Percentiles rank a stretch among this genome's conserved stretches.
phyloP scores from a whole-genome alignment of 2,113 vertebrate genomes.

The Chlamydotis undulata region DNA sequence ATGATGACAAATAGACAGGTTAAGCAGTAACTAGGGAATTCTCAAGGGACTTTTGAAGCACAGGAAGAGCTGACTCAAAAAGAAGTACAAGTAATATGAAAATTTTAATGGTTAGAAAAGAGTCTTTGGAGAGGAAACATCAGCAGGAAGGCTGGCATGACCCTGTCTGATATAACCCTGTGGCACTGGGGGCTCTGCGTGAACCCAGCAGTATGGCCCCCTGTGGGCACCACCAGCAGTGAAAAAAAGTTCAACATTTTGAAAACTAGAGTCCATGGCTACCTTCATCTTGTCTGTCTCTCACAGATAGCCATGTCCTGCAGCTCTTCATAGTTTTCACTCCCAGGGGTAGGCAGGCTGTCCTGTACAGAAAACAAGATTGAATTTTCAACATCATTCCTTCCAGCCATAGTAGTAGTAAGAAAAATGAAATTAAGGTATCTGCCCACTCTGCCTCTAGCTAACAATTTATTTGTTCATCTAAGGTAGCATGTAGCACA shows the following conservation, averaged over 20 bases:
- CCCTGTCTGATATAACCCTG: background rate
- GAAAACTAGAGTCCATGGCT: background rate
- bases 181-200: fast-evolving
- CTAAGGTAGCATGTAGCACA: background rate
- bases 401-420: background rate
- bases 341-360: background rate
- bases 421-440: background rate
- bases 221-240: background rate
- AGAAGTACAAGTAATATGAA: background rate
- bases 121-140: background rate
- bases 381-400: background rate
- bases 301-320: background rate
- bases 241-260: background rate
- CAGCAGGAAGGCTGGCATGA: background rate
- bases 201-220: background rate
- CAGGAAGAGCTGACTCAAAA: background rate
- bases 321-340: background rate
- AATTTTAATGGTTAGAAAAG: background rate
- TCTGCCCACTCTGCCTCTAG: background rate
- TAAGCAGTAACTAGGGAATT: background rate
- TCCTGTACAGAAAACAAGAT: background rate
- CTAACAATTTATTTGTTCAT: background rate
- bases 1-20: background rate
- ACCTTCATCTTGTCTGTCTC: background rate
- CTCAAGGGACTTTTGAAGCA: background rate